Evolutionary conservation across 2,113 vertebrate species (phyloP).

Genomic region (Tympanuchus pallidicinctus): DNA sequence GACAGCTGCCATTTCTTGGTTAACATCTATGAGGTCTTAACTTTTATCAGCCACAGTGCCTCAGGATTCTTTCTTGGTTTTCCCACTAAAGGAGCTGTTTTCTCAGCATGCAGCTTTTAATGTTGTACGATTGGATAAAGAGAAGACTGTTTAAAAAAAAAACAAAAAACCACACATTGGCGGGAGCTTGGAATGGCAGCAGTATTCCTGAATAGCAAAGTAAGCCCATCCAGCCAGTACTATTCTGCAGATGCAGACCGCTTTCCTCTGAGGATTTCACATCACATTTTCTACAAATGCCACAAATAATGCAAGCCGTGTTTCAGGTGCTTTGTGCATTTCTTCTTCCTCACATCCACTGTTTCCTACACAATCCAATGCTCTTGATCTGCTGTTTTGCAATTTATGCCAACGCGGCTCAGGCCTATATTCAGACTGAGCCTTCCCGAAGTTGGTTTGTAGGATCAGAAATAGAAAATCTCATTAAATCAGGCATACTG

Average conservation of each 20-base stretch:
- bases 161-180: not conserved
- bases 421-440: not conserved
- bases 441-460: not conserved
- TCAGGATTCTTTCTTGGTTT: not conserved
- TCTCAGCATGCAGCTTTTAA: not conserved
- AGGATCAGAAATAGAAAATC: not conserved
- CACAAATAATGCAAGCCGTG: not conserved
- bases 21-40: not conserved
- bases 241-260: not conserved
- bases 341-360: not conserved
- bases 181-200: not conserved
- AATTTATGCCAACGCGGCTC: not conserved
- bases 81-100: not conserved
- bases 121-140: not conserved
- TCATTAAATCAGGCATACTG: not conserved
- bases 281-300: not conserved
- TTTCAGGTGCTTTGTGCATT: not conserved
- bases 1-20: slow-evolving; percentile 4
- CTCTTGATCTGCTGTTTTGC: not conserved
- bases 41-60: not conserved
- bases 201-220: not conserved
- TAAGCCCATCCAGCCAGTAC: not conserved
- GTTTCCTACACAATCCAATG: not conserved
- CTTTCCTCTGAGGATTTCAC: not conserved
- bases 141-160: not conserved